phyloP scores from a whole-genome alignment of 2,797 vertebrate species.

The Jordanella pulchra region DNA sequence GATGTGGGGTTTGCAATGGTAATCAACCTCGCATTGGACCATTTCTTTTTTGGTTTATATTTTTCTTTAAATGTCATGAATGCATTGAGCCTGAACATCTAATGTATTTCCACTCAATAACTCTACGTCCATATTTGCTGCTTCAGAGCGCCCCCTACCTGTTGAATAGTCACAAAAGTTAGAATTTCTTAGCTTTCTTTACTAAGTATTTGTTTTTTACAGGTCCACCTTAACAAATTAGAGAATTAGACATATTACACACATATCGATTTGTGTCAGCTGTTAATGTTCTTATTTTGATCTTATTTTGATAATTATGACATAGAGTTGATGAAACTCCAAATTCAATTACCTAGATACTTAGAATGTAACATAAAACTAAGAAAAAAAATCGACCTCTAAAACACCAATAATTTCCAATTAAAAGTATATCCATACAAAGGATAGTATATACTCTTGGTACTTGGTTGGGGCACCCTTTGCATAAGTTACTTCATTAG shows the following conservation, averaged over 20 bases:
- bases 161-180: constrained; percentile 22
- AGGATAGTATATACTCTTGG: background rate
- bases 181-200: background rate
- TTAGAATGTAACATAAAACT: background rate
- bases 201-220: background rate
- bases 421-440: background rate
- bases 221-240: background rate
- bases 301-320: background rate
- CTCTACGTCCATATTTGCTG: constrained; percentile 37
- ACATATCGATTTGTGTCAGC: background rate
- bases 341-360: background rate
- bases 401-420: background rate
- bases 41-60: constrained; percentile 9
- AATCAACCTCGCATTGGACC: constrained; percentile 41
- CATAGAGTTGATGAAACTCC: background rate
- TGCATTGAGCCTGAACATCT: constrained; percentile 32
- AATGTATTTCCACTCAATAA: constrained; percentile 40
- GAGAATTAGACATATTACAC: background rate
- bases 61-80: background rate
- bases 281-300: background rate
- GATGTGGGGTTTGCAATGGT: constrained; percentile 99
- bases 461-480: background rate
- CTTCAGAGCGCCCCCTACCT: constrained; percentile 69
- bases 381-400: background rate
- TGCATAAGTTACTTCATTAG: background rate